These are phyloP conservation scores for Lutjanus argentimaculatus DNA, from an alignment of 2,797 vertebrate genomes.

Conservation along the genomic window DNA sequence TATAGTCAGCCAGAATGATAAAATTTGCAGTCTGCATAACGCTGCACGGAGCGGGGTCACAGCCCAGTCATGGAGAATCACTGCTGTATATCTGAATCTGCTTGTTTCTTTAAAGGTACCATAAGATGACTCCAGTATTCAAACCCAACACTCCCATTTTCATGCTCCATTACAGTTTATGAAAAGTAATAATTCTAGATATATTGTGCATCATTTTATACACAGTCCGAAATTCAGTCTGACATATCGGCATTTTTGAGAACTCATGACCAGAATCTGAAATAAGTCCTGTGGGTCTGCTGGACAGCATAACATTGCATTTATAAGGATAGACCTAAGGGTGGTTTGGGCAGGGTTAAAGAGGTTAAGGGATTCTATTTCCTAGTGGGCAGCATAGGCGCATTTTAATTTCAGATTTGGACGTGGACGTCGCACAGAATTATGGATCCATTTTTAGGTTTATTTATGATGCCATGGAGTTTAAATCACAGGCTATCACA, in stretches of 20 bases:
- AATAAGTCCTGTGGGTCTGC: background rate
- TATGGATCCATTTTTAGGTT: background rate
- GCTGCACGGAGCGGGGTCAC: background rate
- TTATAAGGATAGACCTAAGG: background rate
- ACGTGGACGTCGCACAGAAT: background rate
- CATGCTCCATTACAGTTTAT: background rate
- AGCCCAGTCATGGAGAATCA: background rate
- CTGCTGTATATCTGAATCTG: background rate
- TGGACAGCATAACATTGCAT: background rate
- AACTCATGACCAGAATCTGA: constrained; percentile 11
- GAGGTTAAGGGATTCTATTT: constrained; percentile 24
- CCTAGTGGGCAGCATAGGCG: background rate
- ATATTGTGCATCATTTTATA: background rate
- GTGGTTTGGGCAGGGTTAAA: background rate
- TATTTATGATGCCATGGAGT: background rate
- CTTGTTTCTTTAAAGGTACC: background rate
- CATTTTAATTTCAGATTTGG: constrained; percentile 11
- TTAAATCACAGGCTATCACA: background rate
- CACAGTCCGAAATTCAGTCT: background rate
- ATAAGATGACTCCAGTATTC: background rate
- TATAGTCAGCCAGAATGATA: background rate
- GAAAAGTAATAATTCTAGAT: background rate
- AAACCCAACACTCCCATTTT: background rate
- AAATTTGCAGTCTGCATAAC: background rate
- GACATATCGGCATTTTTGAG: background rate